Conservation (phyloP, 2,113 vertebrate species). For the Lucifuga dentata region DNA sequence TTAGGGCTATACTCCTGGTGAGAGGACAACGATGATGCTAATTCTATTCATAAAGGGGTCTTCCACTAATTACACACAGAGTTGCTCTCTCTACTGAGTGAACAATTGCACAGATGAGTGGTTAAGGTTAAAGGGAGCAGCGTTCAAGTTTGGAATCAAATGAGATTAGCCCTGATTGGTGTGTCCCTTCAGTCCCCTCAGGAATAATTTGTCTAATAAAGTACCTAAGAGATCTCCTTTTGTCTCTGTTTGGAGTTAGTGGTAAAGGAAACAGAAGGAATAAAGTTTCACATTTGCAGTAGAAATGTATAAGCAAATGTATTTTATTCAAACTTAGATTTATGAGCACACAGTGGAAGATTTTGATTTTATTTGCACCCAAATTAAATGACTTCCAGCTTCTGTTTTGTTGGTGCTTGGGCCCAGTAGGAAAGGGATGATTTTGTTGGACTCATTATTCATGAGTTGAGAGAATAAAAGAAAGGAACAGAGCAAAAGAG, state of each 20-base stretch:
- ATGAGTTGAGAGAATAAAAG: conserved; percentile 17
- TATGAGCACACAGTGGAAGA: conserved; percentile 3
- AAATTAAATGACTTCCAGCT: conserved; percentile 23
- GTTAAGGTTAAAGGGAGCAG: conserved; percentile 75
- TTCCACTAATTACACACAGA: conserved; percentile 74
- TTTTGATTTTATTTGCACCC: conserved; percentile 23
- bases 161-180: conserved; percentile 74
- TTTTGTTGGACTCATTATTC: conserved; percentile 34
- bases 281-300: background rate
- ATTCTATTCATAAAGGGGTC: conserved; percentile 78
- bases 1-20: conserved; percentile 72
- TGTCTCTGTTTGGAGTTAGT: conserved; percentile 9
- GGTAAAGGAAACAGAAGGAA: background rate
- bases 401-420: conserved; percentile 35
- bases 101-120: conserved; percentile 77
- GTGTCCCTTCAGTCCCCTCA: conserved; percentile 63
- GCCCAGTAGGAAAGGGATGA: no score
- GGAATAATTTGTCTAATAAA: conserved; percentile 70
- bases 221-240: conserved; percentile 45
- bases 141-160: conserved; percentile 74
- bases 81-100: conserved; percentile 64
- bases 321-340: background rate
- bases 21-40: conserved; percentile 80
- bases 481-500: background rate
- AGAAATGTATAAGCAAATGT: no score